phyloP scores from a whole-genome alignment of 2,113 vertebrate genomes.

The Lophotis ruficrista region DNA sequence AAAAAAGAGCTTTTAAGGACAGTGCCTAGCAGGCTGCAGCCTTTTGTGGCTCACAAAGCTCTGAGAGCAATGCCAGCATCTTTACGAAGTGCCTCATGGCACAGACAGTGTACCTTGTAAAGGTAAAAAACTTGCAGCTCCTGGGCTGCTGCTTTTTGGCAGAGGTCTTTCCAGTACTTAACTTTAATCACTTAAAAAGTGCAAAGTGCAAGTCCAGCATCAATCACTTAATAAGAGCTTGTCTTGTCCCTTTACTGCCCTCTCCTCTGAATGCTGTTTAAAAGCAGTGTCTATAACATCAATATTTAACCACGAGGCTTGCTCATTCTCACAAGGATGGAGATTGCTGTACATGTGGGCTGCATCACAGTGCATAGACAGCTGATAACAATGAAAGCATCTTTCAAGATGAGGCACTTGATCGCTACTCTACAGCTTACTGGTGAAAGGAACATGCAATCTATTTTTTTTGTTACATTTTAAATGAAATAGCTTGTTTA shows the following conservation, averaged over 20 bases:
- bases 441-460: slow-evolving; percentile 16
- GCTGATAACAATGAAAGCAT: slow-evolving; percentile 28
- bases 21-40: not conserved
- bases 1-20: not conserved
- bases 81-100: not conserved
- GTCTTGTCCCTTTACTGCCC: not conserved
- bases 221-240: not conserved
- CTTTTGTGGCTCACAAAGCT: not conserved
- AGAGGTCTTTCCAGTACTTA: not conserved
- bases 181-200: not conserved
- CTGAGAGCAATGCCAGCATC: not conserved
- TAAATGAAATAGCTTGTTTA: slow-evolving; percentile 31
- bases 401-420: slow-evolving; percentile 20
- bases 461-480: slow-evolving; percentile 8
- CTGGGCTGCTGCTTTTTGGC: not conserved
- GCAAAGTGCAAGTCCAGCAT: not conserved
- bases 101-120: not conserved
- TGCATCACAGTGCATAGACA: slow-evolving; percentile 35
- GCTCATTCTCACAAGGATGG: not conserved
- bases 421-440: slow-evolving; percentile 14
- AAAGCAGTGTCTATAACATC: not conserved
- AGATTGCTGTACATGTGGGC: not conserved
- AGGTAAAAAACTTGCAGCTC: not conserved
- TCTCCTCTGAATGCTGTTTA: not conserved
- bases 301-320: slow-evolving; percentile 34